Base-by-base conservation (phyloP, 64 coral and sea anemone genomes). In the Montipora capricornis region DNA sequence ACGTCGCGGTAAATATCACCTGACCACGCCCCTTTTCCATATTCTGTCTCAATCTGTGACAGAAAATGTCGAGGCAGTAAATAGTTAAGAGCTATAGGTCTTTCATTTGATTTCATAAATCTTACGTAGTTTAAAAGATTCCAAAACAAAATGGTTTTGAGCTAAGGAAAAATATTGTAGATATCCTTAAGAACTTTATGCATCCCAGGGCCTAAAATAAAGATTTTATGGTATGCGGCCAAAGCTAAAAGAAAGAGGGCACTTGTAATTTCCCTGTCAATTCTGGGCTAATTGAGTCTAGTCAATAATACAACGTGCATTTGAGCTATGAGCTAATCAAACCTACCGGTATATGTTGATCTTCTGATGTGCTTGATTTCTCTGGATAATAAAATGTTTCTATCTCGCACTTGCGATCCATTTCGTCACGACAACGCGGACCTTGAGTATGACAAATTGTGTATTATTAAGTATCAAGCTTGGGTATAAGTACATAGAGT, bases 1-100 rank as follows among this genome's bases (percentile, higher is more conserved):
- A 98, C 53, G 76, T 98, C 96, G 5, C 82, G 88, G 49, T 95
- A 98, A 44, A 98, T 89, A 69, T 95, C 60, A 9, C 96, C 96
- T 50, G 96, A 98, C 96, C 96, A 98, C 12, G 93, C 96, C 13
- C 96, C 96, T 90, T 98, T 98, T 2, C 96, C 96, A 62, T 98
- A 95, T 70, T 95, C 93, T 58, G 96, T 95, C 57, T 98, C 96
- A 47, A 98, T 98, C 96, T 98, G 89, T 11, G 62, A 11, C 2
- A 47, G 17, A 49, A 50, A 60, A 77, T 46, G 87, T 9, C 20
- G 29, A 47, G 46, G 0, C 12, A 76, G 44, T 2, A 75, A 57
- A 47, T 37, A 37, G 37, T 37, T 37, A 50, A 2, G 10, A 74
- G 1, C 13, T 75, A 52, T 51, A 15, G 12, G 22, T 58, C 17